Evolutionary conservation across 2,888 invertebrate species (phyloP), one percentile per base, ranked within the genome.

Genomic region (Melinopterus prodromus): DNA sequence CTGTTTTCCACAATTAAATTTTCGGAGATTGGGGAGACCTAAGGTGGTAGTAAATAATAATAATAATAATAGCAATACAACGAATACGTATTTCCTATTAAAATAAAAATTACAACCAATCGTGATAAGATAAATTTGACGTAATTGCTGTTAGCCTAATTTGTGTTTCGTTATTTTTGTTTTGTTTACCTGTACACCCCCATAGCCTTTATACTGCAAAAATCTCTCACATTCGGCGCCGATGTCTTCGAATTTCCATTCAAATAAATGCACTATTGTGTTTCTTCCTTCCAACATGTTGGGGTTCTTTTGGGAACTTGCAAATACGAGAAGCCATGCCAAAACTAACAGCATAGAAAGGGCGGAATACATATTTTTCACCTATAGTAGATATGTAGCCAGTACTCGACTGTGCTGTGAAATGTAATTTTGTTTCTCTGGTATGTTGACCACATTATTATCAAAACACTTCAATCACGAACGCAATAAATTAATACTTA

Each of bases 161-260:
- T 26, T 26, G 3, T 26, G 26, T 26, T 26, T 3, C n/a, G n/a
- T n/a, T 53, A 53, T 53, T 53, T 6, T 0, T 53, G 0, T 9
- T 53, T 53, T 53, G 12, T 53, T 2, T 88, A 94, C 94, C 91
- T 95, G 94, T 78, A 95, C 92, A 79, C 94, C 96, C 77, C 92
- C 95, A 86, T 91, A 96, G 70, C 95, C 95, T 82, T 91, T 91
- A 0, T 94, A 93, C 0, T 92, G 94, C 37, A 97, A 90, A 88
- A 95, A 96, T n/a, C 91, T 88, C 86, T 96, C 96, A 86, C 96
- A 97, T 87, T 97, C 96, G 26, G 88, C 90, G 0, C 96, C 96
- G 71, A 96, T 94, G 85, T 96, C 96, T 16, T 90, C 88, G 93
- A 94, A 96, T 87, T 94, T 95, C 96, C 96, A 96, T 87, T 96